Conservation (phyloP, 2,797 vertebrate species). For the Sebastes itinus region DNA sequence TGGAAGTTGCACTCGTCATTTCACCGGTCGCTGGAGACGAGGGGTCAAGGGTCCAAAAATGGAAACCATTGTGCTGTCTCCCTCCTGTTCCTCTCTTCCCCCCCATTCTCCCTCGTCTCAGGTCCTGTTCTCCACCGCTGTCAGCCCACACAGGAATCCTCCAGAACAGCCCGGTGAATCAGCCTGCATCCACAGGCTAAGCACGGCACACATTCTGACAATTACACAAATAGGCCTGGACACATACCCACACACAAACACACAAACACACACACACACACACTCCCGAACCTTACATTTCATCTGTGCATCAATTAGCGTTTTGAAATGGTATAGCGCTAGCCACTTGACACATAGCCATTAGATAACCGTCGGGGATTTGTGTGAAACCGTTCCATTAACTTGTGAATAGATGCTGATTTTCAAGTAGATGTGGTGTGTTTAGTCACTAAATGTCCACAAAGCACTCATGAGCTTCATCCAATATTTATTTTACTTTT, state of each 20-base stretch:
- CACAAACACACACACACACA: constrained; percentile 29
- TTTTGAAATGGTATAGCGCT: constrained; percentile 33
- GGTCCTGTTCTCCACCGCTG: constrained; percentile 35
- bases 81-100: constrained; percentile 1
- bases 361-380: constrained; percentile 37
- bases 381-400: constrained; percentile 41
- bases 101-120: not conserved
- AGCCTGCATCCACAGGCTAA: constrained; percentile 61
- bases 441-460: constrained; percentile 26
- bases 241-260: constrained; percentile 31
- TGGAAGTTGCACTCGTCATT: constrained; percentile 42
- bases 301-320: constrained; percentile 40
- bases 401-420: constrained; percentile 32
- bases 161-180: constrained; percentile 67
- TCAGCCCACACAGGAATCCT: constrained; percentile 63
- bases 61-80: not conserved
- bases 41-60: not conserved
- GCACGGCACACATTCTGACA: constrained; percentile 33
- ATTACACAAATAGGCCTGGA: constrained; percentile 52
- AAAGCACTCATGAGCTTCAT: constrained; percentile 30
- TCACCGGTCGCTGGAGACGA: constrained; percentile 28
- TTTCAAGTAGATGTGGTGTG: constrained; percentile 23
- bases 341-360: constrained; percentile 44
- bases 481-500: constrained; percentile 27
- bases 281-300: constrained; percentile 43